Evolutionary conservation across 2,113 vertebrate species (phyloP), one percentile per base, ranked within the genome.

Genomic region (Xiphorhynchus elegans): DNA sequence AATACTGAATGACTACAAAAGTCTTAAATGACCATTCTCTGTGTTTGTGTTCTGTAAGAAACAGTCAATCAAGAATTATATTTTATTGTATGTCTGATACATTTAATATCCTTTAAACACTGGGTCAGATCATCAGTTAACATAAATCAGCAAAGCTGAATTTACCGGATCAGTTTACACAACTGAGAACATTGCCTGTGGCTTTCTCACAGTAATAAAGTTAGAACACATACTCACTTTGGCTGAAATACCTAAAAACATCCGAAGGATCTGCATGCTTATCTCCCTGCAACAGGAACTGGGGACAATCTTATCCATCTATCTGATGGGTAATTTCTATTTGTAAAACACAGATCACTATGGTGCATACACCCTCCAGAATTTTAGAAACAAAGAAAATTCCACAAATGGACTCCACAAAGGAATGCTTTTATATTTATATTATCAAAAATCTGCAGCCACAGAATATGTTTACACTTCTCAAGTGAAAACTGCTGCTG

Each of bases 131-230:
- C 76, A 86, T 88, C 88, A 84, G 79, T 93, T 94, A 86, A 88
- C 68, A 88, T 93, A 94, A 96, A 94, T 96, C 95, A 93, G 87
- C 75, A 74, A 96, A 93, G 72, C 31, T 92, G 83, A 96, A 96
- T 87, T 93, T 93, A 81, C 72, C 77, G 64, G 83, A 94, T 92
- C 85, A 68, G 68, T 96, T 96, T 96, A 94, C 83, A 90, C 72
- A 96, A 93, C 76, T 78, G 70, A 93, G 73, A 88, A 96, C 89
- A 72, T 84, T 93, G 92, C 93, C 93, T 89, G 87, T 94, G 92
- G 88, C 90, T 94, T 96, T 97, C 95, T 90, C 95, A 96, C 90
- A 94, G 90, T 92, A 95, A 96, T 96, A 96, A 97, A 92, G 73
- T 90, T 50, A 93, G 94, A 96, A 85, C 87, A 94, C 87, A 94